These are phyloP conservation scores for Gonatopus flavifemur DNA, from an alignment of 1,140 invertebrate genomes.

Conservation along the genomic window DNA sequence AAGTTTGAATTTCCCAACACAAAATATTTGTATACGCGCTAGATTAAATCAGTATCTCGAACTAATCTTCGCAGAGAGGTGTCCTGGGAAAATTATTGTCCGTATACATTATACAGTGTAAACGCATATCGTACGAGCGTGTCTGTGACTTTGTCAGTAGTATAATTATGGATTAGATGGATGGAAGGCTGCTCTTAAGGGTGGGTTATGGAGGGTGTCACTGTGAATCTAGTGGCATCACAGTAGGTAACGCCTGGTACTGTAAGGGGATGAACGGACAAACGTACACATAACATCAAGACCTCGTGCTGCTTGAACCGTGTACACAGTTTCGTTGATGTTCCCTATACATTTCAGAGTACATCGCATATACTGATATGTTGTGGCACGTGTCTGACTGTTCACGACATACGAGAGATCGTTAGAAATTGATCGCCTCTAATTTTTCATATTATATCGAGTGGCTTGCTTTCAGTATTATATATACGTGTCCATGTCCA, in stretches of 20 bases:
- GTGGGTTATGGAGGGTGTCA: slow-evolving; percentile 25
- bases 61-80: no score
- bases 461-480: background rate
- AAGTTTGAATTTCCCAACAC: no score
- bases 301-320: slow-evolving; percentile 3
- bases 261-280: slow-evolving; percentile 16
- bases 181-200: slow-evolving; percentile 29
- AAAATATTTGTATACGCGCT: no score
- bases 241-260: no score
- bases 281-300: slow-evolving; percentile 1
- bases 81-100: no score
- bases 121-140: no score
- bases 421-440: background rate
- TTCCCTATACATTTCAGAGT: no score
- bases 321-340: no score
- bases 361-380: no score
- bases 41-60: no score
- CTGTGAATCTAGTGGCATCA: slow-evolving; percentile 26
- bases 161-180: slow-evolving; percentile 46
- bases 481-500: background rate
- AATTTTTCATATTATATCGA: no score
- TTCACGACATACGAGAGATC: slow-evolving; percentile 8
- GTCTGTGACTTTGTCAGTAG: slow-evolving; percentile 13
- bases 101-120: no score
- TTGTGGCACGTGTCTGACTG: slow-evolving; percentile 24